Evolutionary conservation across 2,113 vertebrate species (phyloP).

Genomic region (Sakesphorus luctuosus): DNA sequence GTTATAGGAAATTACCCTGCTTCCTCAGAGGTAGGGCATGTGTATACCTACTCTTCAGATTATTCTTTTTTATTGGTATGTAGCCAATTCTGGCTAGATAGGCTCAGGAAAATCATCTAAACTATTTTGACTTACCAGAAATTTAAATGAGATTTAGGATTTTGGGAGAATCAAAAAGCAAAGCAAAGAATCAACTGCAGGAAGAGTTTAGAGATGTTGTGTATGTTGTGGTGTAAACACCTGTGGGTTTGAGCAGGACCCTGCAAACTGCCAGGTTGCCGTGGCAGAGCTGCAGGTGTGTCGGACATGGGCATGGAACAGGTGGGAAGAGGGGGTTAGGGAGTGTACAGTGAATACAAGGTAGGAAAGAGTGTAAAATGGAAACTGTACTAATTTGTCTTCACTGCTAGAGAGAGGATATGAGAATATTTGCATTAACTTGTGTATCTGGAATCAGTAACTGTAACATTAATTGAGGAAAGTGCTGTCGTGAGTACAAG

Average conservation of each 20-base stretch:
- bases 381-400: neutral
- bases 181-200: neutral
- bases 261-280: rapidly evolving
- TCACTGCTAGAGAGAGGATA: neutral
- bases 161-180: neutral
- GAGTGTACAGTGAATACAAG: neutral
- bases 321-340: neutral
- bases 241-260: neutral
- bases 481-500: neutral
- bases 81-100: neutral
- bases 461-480: rapidly evolving
- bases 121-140: neutral
- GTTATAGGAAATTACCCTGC: neutral
- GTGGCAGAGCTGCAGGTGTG: neutral
- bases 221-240: rapidly evolving
- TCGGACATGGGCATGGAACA: rapidly evolving
- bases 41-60: neutral
- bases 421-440: neutral
- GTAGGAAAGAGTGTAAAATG: too few species aligned
- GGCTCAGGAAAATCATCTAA: neutral
- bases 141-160: neutral
- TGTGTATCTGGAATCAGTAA: neutral
- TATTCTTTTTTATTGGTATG: neutral
- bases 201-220: neutral
- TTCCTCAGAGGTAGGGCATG: neutral